Percentiles rank a stretch among this genome's conserved stretches.
These are phyloP conservation scores for Typhlomys cinereus DNA, from an alignment of 2,113 vertebrate species.

Conservation along the genomic window DNA sequence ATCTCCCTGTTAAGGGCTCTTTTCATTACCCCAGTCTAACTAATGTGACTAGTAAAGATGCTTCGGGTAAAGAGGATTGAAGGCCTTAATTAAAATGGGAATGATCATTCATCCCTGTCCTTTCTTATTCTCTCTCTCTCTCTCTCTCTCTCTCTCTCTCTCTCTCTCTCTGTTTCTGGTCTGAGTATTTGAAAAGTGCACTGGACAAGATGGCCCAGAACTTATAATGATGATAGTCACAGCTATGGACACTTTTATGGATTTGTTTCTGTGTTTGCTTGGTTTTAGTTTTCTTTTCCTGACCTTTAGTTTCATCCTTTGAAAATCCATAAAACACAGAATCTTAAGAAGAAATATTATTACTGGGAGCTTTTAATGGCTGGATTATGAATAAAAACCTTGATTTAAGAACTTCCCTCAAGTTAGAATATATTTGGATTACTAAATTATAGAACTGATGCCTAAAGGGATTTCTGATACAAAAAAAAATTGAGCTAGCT, in stretches of 20 bases:
- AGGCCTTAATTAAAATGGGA: neutral
- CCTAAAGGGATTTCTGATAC: neutral
- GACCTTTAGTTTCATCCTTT: conserved; percentile 41
- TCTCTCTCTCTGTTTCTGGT: neutral
- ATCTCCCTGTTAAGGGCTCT: neutral
- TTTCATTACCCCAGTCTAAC: neutral
- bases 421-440: neutral
- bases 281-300: neutral
- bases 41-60: neutral
- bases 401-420: neutral
- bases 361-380: conserved; percentile 4
- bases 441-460: neutral
- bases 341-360: conserved; percentile 14
- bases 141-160: neutral
- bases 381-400: neutral
- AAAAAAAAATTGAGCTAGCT: conserved; percentile 20
- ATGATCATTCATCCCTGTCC: neutral
- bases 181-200: conserved; percentile 3
- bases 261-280: neutral
- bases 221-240: neutral
- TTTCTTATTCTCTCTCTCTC: neutral
- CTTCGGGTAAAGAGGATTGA: neutral
- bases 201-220: neutral
- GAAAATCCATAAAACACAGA: neutral
- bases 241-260: neutral